Percentiles rank a stretch among this genome's conserved stretches.
Conservation (phyloP, 2,888 invertebrate species). For the Camponotus fellah region DNA sequence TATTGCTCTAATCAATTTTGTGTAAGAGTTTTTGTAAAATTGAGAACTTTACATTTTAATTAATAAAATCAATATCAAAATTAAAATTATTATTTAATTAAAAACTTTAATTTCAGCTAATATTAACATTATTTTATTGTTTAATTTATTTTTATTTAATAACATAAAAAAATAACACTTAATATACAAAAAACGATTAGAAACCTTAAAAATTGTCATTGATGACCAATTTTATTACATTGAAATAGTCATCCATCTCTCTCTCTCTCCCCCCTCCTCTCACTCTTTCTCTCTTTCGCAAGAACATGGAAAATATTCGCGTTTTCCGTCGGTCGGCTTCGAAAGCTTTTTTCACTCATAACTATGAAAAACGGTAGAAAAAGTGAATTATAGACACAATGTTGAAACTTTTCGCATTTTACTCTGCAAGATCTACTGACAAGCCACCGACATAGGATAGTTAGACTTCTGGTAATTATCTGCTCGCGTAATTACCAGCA, state of each 20-base stretch:
- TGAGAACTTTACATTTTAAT: not conserved
- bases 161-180: not conserved
- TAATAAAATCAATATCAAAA: not conserved
- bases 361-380: slow-evolving; percentile 18
- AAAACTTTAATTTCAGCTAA: not conserved
- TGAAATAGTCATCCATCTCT: slow-evolving; percentile 16
- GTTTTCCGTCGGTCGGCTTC: slow-evolving; percentile 5
- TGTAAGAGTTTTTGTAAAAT: not conserved
- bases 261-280: no score
- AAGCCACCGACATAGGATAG: slow-evolving; percentile 12
- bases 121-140: not conserved
- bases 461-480: slow-evolving; percentile 47
- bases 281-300: no score
- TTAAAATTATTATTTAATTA: not conserved
- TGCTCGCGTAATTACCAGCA: slow-evolving; percentile 41
- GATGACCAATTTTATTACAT: slow-evolving; percentile 16
- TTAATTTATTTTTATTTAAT: not conserved
- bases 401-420: slow-evolving; percentile 44
- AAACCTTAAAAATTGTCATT: not conserved
- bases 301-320: not conserved
- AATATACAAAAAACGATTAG: not conserved
- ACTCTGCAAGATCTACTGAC: slow-evolving; percentile 25
- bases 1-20: not conserved
- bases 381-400: slow-evolving; percentile 35
- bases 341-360: slow-evolving; percentile 24